Evolutionary conservation across 2,113 vertebrate species (phyloP).

Genomic region (Motacilla tschutschensis): DNA sequence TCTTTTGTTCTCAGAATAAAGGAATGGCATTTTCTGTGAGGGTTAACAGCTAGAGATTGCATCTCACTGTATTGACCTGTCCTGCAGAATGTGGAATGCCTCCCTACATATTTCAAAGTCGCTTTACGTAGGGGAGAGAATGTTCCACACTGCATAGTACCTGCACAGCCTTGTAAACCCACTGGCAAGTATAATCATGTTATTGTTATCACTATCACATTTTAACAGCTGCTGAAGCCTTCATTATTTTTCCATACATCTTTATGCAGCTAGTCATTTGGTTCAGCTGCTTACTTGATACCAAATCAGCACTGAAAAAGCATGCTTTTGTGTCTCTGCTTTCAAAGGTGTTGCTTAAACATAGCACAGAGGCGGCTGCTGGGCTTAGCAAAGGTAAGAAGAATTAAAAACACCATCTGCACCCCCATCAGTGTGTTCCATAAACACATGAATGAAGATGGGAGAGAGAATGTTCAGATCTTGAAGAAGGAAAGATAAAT

Average conservation of each 20-base stretch:
- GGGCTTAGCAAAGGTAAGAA: not conserved
- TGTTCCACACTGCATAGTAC: not conserved
- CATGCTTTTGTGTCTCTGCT: not conserved
- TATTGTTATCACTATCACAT: not conserved
- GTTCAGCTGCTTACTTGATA: not conserved
- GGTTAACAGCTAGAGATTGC: not conserved
- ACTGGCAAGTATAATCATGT: not conserved
- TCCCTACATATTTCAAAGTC: not conserved
- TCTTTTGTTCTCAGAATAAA: not conserved
- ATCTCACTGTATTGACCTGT: not conserved
- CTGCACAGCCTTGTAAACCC: not conserved
- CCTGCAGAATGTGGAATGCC: not conserved
- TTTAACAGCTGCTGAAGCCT: not conserved
- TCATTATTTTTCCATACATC: not conserved
- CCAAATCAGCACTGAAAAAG: slow-evolving; percentile 10
- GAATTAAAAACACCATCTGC: not conserved
- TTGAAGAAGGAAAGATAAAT: not conserved
- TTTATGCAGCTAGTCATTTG: not conserved
- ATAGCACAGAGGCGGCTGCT: not conserved
- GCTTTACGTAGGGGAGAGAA: not conserved
- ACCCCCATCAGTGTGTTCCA: not conserved
- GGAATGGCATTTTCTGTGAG: not conserved
- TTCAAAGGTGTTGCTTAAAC: not conserved
- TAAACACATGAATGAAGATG: not conserved
- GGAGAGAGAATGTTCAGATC: not conserved